These are phyloP conservation scores for Drosophila busckii DNA, from an alignment of 1,140 invertebrate genomes.

Conservation along the genomic window DNA sequence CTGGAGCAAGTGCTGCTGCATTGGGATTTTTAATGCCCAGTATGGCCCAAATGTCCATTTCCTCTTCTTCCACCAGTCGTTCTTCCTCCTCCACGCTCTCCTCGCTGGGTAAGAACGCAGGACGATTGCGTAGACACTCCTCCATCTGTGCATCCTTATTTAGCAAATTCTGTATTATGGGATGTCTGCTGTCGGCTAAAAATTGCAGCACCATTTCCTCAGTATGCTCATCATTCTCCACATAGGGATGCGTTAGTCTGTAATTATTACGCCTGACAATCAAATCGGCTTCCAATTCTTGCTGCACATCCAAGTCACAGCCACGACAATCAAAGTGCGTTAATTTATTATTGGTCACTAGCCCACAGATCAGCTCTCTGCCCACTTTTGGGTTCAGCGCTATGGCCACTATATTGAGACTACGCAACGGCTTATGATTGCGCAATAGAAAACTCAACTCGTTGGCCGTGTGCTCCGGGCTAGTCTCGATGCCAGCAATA, in stretches of 20 bases:
- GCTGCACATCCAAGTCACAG: constrained; percentile 33
- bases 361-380: constrained; percentile 10
- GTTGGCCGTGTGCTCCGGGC: background rate
- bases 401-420: constrained; percentile 26
- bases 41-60: constrained; percentile 27
- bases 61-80: background rate
- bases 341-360: constrained; percentile 21
- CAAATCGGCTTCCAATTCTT: constrained; percentile 34
- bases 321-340: constrained; percentile 26
- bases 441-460: constrained; percentile 24
- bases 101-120: background rate
- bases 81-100: background rate
- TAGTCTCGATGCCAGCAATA: constrained; percentile 19
- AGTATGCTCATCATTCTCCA: constrained; percentile 16
- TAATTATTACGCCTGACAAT: constrained; percentile 38
- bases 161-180: constrained; percentile 6
- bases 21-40: background rate
- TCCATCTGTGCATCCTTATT: background rate
- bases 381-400: background rate
- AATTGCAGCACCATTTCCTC: background rate
- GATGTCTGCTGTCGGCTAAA: constrained; percentile 14
- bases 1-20: background rate
- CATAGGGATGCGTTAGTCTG: constrained; percentile 5
- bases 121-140: constrained; percentile 10
- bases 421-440: constrained; percentile 26